Base-by-base conservation (phyloP, 1,140 invertebrate genomes). In the Rhagoletis pomonella region DNA sequence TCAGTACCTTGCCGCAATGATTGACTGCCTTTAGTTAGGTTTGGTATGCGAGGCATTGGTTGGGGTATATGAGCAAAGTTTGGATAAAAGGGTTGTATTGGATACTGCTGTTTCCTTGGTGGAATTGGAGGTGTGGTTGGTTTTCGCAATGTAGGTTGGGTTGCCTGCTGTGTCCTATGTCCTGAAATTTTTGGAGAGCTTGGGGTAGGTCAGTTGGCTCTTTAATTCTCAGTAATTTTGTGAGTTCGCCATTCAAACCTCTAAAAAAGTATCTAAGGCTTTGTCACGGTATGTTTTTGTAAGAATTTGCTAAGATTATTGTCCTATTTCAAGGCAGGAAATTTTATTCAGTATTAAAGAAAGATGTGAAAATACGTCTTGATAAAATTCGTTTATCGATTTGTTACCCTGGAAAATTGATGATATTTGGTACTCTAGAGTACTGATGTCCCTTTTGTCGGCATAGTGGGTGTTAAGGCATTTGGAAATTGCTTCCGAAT, bases 221-320 rank as follows among this genome's bases (percentile, higher is more conserved):
- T 19, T 60, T 87, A 2, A 84, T 84, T 81, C 39, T 58, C 3
- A 87, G 42, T n/a, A 87, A 10, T 87, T 73, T 81, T 81, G 87
- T 73, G 62, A 87, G 77, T 44, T 84, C 87, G 4, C 59, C 87
- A 60, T 59, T 87, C 17, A 87, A 44, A 9, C 87, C 87, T 62
- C 69, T 60, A 9, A 87, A 2, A 55, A 87, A 77, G 87, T 87
- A 19, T 87, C 73, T 1, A 84, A 44, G 1, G 87, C 87, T 73
- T 87, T 87, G 77, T 84, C 58, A 4, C 69, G 19, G 47, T 87
- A 84, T 7, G 9, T 77, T 17, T 87, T 58, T 3, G 67, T 77
- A 39, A 87, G 29, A 0, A 73, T 42, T 4, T 77, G 6, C 3
- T 60, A 6, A 4, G 4, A 2, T 19, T 87, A 55, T 60, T 50